phyloP scores from a whole-genome alignment of 2,113 vertebrate species.

The Platysteira castanea region DNA sequence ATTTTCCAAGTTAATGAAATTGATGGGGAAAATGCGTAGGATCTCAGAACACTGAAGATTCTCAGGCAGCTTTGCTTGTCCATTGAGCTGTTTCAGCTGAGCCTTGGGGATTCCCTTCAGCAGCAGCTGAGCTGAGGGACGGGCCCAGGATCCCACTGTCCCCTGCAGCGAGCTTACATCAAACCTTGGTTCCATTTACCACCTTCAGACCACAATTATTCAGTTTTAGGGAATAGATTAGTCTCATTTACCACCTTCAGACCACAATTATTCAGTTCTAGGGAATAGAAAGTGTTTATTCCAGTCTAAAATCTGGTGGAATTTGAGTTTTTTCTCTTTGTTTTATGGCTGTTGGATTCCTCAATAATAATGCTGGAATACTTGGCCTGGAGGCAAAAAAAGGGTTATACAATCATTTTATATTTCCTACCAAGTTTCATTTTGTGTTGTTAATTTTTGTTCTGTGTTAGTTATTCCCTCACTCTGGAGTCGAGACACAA shows the following conservation, averaged over 20 bases:
- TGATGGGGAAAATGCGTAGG: background rate
- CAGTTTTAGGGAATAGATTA: background rate
- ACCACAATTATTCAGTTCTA: background rate
- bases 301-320: background rate
- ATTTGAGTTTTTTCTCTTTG: background rate
- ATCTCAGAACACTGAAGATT: background rate
- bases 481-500: background rate
- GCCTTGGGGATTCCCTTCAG: background rate
- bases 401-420: rapidly evolving
- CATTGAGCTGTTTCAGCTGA: background rate
- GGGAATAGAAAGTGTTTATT: background rate
- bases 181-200: background rate
- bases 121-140: background rate
- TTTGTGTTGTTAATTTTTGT: background rate
- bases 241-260: background rate
- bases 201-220: background rate
- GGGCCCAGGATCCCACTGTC: background rate
- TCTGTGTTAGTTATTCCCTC: background rate
- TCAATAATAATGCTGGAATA: background rate
- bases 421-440: background rate
- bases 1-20: background rate
- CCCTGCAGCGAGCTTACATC: rapidly evolving
- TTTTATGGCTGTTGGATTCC: background rate
- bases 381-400: background rate
- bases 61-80: background rate